Evolutionary conservation across 2,888 invertebrate genomes (phyloP), one percentile per base, ranked within the genome.

Genomic region (Coleophora deauratella): DNA sequence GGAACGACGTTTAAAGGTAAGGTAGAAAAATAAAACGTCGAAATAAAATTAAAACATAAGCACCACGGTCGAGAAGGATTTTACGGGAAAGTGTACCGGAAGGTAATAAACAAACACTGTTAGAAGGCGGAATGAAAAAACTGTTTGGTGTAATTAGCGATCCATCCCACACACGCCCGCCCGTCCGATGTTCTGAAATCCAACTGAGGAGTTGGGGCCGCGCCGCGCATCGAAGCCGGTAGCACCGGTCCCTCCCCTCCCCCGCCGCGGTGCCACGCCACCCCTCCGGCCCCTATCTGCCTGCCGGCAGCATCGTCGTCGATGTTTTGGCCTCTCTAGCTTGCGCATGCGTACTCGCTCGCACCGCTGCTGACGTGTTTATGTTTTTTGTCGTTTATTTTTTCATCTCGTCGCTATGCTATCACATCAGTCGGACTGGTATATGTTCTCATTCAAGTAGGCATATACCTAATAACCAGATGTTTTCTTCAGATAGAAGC

Each of bases 41-140:
- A 72, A 79, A 70, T 54, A 55, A 58, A 66, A 10, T 10, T 2
- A 72, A 69, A 61, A 64, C 63, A 61, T 57, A 59, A 80, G 79
- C 84, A 84, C 84, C 80, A 74, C 77, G 37, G 66, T 77, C 80
- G 81, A 85, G 80, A 82, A 84, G 79, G 80, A 79, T 80, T 69
- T 67, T 67, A 21, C 21, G 68, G 71, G 67, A 72, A 72, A 78
- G 59, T 79, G 66, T 79, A 74, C 71, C 77, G 68, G 74, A 82
- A 79, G 72, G 77, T 77, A 74, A 74, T 76, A 76, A 78, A 84
- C 78, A 84, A 84, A 82, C 84, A 84, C 84, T 82, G 72, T 49
- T 78, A 78, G 81, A 84, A 84, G 82, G 76, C 86, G 86, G 81
- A 82, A 80, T 88, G 73, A 82, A 88, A 88, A 88, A 82, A 87